phyloP scores from a whole-genome alignment of 2,113 vertebrate genomes.

The Acrocephalus kingi region DNA sequence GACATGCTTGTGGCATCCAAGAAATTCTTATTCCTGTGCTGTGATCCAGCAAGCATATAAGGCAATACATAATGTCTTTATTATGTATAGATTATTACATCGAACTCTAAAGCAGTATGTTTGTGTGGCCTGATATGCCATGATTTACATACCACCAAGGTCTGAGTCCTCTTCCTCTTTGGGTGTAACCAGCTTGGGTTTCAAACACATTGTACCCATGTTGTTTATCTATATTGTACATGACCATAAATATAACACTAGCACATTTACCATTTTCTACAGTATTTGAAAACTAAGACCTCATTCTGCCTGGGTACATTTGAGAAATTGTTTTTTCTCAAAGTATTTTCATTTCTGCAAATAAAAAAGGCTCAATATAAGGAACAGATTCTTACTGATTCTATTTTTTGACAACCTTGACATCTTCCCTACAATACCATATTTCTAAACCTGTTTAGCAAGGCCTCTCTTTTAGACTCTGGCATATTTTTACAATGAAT shows the following conservation, averaged over 20 bases:
- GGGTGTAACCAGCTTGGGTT: background rate
- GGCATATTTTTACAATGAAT: background rate
- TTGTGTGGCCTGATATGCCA: background rate
- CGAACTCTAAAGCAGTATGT: background rate
- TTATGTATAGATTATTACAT: background rate
- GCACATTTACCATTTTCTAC: background rate
- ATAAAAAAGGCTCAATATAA: background rate
- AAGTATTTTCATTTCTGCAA: background rate
- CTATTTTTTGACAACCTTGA: rapidly evolving
- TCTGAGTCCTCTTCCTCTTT: background rate
- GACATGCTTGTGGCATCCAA: background rate
- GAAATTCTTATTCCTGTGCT: background rate
- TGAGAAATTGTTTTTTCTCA: background rate
- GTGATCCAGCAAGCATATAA: background rate
- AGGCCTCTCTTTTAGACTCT: background rate
- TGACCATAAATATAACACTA: background rate
- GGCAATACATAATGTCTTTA: background rate
- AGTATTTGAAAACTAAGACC: background rate
- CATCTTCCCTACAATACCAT: background rate
- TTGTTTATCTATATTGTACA: rapidly evolving
- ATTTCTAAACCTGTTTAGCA: background rate
- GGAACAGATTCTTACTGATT: background rate
- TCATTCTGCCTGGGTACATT: background rate
- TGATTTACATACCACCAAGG: background rate
- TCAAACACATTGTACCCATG: background rate